These are phyloP conservation scores for Drosophila maculinotata DNA, from an alignment of 2,888 invertebrate species.

Conservation along the genomic window DNA sequence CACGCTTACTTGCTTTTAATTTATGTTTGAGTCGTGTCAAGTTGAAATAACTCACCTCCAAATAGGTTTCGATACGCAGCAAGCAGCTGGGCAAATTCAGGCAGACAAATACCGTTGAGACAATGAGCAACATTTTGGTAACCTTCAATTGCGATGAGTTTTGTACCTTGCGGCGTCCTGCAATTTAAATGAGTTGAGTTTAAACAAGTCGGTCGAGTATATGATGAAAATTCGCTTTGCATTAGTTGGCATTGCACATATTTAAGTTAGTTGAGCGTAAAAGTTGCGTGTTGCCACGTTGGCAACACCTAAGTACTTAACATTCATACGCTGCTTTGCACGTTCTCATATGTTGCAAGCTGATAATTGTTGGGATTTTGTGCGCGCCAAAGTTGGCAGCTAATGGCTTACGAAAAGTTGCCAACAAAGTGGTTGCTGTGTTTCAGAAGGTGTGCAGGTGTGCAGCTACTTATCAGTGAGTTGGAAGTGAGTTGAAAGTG, in stretches of 20 bases:
- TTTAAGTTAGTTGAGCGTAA: neutral
- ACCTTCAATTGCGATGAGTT: conserved; percentile 88
- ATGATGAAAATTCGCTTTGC: neutral
- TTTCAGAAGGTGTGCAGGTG: neutral
- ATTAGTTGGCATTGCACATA: neutral
- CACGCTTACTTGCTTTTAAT: no score
- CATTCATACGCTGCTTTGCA: conserved; percentile 38
- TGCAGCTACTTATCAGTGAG: neutral
- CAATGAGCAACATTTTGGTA: conserved; percentile 93
- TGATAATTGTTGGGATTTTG: conserved; percentile 45
- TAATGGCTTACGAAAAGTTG: conserved; percentile 28
- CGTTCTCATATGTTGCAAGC: conserved; percentile 27
- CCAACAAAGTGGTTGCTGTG: conserved; percentile 11
- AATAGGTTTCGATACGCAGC: conserved; percentile 88
- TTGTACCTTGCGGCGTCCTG: conserved; percentile 83
- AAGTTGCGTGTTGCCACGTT: conserved; percentile 4
- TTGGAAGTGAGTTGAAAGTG: conserved; percentile 4
- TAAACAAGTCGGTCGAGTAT: neutral
- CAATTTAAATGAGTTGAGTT: conserved; percentile 9
- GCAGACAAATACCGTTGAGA: conserved; percentile 91
- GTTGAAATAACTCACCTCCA: conserved; percentile 85
- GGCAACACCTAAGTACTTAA: conserved; percentile 48
- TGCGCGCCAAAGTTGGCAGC: conserved; percentile 20
- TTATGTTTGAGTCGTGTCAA: neutral
- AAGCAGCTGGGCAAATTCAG: conserved; percentile 92